These are phyloP conservation scores for Cephus sareptanus DNA, from an alignment of 2,888 invertebrate genomes.

Conservation along the genomic window DNA sequence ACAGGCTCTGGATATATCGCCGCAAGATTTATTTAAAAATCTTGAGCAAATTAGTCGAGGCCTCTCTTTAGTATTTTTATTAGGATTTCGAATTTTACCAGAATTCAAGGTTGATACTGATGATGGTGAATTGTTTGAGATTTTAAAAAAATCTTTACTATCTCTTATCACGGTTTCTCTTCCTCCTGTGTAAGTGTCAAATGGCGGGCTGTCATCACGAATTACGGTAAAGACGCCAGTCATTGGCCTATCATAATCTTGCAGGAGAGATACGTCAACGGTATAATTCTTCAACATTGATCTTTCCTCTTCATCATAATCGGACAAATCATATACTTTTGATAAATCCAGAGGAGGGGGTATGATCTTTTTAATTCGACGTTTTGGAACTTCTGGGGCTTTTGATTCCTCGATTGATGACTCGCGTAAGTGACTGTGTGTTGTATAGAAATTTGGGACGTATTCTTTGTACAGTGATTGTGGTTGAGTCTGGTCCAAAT, in stretches of 20 bases:
- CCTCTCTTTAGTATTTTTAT: constrained; percentile 10
- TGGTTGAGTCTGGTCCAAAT: neutral
- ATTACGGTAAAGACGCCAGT: constrained; percentile 25
- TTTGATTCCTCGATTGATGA: constrained; percentile 26
- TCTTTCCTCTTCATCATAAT: constrained; percentile 38
- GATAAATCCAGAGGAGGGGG: constrained; percentile 46
- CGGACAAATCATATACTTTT: constrained; percentile 31
- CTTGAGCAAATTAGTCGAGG: neutral
- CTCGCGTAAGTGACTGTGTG: constrained; percentile 28
- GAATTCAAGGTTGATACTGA: neutral
- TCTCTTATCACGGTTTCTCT: constrained; percentile 28
- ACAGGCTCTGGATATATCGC: constrained; percentile 30
- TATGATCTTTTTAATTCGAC: constrained; percentile 18
- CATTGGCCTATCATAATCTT: constrained; percentile 37
- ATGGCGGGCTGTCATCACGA: neutral
- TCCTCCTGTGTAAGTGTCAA: neutral
- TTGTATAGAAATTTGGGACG: neutral
- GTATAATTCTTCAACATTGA: constrained; percentile 39
- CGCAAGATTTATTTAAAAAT: constrained; percentile 39
- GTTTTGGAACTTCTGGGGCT: constrained; percentile 10
- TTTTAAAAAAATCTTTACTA: constrained; percentile 39
- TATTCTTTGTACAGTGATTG: neutral
- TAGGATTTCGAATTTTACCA: neutral
- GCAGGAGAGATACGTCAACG: constrained; percentile 40
- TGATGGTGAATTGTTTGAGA: constrained; percentile 20